A percentile compares a stretch with the other conserved stretches of the same genome.
phyloP scores from a whole-genome alignment of 2,888 invertebrate species.

The Calephelis perditalis region DNA sequence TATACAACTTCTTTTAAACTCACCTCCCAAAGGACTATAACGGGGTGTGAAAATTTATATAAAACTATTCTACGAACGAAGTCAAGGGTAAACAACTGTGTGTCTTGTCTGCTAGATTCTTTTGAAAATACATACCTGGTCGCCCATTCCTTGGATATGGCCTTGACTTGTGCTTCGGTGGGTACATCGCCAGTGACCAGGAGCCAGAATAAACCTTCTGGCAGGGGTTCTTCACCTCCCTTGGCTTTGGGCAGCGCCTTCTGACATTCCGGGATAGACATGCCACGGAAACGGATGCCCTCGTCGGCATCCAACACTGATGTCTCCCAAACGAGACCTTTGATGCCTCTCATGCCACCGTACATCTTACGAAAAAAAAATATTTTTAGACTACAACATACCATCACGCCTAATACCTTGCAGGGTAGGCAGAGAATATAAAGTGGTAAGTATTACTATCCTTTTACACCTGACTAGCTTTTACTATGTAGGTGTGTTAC shows the following conservation, averaged over 20 bases:
- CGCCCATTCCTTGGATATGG: constrained; percentile 90
- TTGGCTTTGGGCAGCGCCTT: constrained; percentile 83
- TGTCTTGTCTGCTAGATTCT: neutral
- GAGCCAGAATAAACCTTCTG: constrained; percentile 90
- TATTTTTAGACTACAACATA: neutral
- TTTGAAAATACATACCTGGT: constrained; percentile 45
- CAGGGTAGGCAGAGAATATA: too few species aligned
- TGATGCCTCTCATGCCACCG: constrained; percentile 98
- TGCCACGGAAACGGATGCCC: constrained; percentile 96
- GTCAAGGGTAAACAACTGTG: too few species aligned
- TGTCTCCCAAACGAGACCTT: constrained; percentile 95
- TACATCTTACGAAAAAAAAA: constrained; percentile 80
- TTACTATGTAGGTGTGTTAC: too few species aligned
- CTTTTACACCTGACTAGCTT: too few species aligned
- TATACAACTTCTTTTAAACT: too few species aligned
- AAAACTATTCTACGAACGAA: too few species aligned
- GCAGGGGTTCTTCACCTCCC: constrained; percentile 84
- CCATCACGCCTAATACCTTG: too few species aligned
- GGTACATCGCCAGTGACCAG: constrained; percentile 87
- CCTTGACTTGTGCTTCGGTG: constrained; percentile 82
- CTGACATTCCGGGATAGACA: constrained; percentile 91
- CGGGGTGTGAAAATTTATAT: too few species aligned
- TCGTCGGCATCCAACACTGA: constrained; percentile 96
- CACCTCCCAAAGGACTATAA: too few species aligned
- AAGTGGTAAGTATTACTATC: too few species aligned